Evolutionary conservation across 2,888 invertebrate species (phyloP).

Genomic region (Brachyptera putata): DNA sequence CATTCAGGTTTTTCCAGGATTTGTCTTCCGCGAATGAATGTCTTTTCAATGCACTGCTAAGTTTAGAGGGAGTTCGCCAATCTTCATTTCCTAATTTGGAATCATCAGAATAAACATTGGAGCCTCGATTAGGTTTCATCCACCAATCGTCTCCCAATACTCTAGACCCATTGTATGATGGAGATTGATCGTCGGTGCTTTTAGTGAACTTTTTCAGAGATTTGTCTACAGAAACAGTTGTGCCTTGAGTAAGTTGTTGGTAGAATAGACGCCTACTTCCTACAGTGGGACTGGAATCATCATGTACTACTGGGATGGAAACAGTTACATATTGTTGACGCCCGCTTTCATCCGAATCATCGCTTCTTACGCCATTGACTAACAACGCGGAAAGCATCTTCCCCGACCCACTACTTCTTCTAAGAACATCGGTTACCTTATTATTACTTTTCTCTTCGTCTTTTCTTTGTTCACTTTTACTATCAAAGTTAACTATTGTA

Average conservation of each 20-base stretch:
- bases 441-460: background rate
- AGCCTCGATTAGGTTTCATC: background rate
- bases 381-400: background rate
- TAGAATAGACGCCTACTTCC: slow-evolving; percentile 24
- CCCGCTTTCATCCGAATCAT: background rate
- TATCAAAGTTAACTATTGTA: slow-evolving; percentile 1
- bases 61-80: background rate
- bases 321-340: slow-evolving; percentile 28
- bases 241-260: slow-evolving; percentile 25
- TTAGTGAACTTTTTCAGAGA: background rate
- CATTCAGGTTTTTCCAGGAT: background rate
- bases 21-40: slow-evolving; percentile 3
- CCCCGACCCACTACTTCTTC: background rate
- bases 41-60: background rate
- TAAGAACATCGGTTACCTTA: background rate
- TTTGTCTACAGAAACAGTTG: slow-evolving; percentile 15
- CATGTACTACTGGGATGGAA: slow-evolving; percentile 28
- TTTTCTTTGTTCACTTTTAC: background rate
- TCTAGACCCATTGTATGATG: background rate
- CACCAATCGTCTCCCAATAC: background rate
- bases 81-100: background rate
- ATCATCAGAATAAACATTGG: background rate
- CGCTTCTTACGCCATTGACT: background rate
- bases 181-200: background rate
- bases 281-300: slow-evolving; percentile 18